Evolutionary conservation across 2,888 invertebrate species (phyloP), one percentile per base, ranked within the genome.

Genomic region (Erannis defoliaria): DNA sequence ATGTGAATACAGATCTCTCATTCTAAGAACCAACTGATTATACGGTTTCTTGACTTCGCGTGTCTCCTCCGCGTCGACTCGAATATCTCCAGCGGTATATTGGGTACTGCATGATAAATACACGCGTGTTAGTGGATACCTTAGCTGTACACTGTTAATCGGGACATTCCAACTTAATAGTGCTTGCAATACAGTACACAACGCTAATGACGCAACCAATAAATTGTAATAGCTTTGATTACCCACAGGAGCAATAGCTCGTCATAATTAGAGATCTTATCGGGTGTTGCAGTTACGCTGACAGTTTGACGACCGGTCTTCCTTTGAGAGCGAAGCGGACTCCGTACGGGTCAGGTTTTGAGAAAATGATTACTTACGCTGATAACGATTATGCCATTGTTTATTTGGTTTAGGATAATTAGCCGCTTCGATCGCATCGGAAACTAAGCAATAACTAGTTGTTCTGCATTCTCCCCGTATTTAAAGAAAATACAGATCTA

Each of bases 101-200:
- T 93, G 89, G 93, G 93, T 93, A 93, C 93, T 93, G 93, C 84
- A 88, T 89, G 89, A 91, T 90, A 91, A 92, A 90, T 88, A 90
- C 86, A 85, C 85, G 84, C 83, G 84, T 88, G 91, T 93, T 93
- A 92, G 91, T 91, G 82, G 78, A 81, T 74, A 77, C 79, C 74
- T 76, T 73, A 74, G 74, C 72, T 64, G 65, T 67, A 72, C 68
- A 64, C 62, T 68, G 74, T 76, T 73, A 69, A 72, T 68, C 67
- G 63, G 55, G 56, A 68, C 71, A 74, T 72, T 72, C 66, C 70
- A 64, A 70, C 67, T 66, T 56, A 71, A 59, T 53, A 65, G 60
- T 55, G 61, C 56, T 50, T 33, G 57, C 65, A 67, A 63, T 74
- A 68, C 40, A 62, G 45, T 62, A 69, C 61, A 61, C 56, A 62